A percentile compares a stretch with the other conserved stretches of the same genome.
Evolutionary conservation across 2,113 vertebrate species (phyloP).

Genomic region (Oostethus manadensis): DNA sequence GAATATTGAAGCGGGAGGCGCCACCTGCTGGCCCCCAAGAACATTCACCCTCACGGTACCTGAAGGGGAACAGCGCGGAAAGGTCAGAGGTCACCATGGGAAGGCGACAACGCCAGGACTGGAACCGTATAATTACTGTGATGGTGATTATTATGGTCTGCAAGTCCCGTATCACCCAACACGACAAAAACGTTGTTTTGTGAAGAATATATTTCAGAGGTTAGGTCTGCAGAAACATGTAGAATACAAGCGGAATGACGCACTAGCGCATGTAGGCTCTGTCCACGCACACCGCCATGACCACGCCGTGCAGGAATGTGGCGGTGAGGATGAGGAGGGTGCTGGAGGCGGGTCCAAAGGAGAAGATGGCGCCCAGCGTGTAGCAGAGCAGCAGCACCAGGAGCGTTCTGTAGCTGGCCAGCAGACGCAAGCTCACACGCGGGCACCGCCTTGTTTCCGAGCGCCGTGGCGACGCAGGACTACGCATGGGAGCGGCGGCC

Average conservation of each 20-base stretch:
- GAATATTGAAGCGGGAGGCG: too few relatives aligned
- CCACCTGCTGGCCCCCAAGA: too few relatives aligned
- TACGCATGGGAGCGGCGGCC: slow-evolving; percentile 23
- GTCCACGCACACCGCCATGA: slow-evolving; percentile 73
- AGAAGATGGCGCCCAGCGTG: slow-evolving; percentile 71
- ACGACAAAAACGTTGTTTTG: not conserved
- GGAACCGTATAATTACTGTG: too few relatives aligned
- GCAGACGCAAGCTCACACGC: slow-evolving; percentile 80
- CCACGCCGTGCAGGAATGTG: slow-evolving; percentile 73
- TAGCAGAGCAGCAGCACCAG: slow-evolving; percentile 73
- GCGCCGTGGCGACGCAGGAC: slow-evolving; percentile 47
- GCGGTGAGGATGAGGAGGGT: slow-evolving; percentile 67
- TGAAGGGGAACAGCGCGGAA: too few relatives aligned
- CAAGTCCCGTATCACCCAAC: not conserved
- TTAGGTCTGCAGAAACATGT: not conserved
- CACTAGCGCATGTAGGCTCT: slow-evolving; percentile 73
- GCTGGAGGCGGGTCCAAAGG: slow-evolving; percentile 72
- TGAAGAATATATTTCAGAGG: not conserved
- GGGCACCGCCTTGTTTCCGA: slow-evolving; percentile 41
- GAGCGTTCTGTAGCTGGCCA: slow-evolving; percentile 87
- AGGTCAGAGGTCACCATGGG: too few relatives aligned
- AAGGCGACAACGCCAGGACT: too few relatives aligned
- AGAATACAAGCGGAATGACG: too few relatives aligned
- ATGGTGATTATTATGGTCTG: too few relatives aligned
- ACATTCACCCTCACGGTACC: too few relatives aligned